Evolutionary conservation across 2,113 vertebrate genomes (phyloP).

Genomic region (Atlantisia rogersi): DNA sequence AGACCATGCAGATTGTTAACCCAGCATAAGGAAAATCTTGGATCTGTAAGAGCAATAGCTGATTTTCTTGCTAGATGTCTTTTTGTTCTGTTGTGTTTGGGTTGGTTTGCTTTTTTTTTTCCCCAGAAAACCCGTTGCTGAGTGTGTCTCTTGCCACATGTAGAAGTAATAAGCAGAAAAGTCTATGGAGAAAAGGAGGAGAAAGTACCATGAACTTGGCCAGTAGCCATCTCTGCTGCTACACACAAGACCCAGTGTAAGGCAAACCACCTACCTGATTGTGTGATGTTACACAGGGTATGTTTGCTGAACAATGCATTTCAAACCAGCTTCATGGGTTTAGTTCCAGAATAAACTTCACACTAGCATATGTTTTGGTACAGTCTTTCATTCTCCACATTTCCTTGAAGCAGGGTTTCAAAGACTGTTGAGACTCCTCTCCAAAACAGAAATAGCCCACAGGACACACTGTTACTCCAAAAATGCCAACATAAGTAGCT

Average conservation of each 20-base stretch:
- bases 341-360: not conserved
- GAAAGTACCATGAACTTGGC: not conserved
- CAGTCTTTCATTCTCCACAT: rapidly evolving
- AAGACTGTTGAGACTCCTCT: not conserved
- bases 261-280: not conserved
- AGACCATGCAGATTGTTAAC: not conserved
- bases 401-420: not conserved
- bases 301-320: not conserved
- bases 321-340: not conserved
- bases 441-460: not conserved
- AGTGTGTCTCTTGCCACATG: not conserved
- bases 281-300: not conserved
- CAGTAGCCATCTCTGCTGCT: not conserved
- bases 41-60: not conserved
- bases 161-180: not conserved
- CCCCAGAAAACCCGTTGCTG: not conserved
- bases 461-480: not conserved
- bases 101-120: no score
- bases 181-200: not conserved
- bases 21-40: not conserved
- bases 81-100: not conserved
- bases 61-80: not conserved
- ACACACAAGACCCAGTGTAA: not conserved
- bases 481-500: not conserved
- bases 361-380: not conserved